phyloP scores from a whole-genome alignment of 1,140 invertebrate species.

The Choristoneura fumiferana region DNA sequence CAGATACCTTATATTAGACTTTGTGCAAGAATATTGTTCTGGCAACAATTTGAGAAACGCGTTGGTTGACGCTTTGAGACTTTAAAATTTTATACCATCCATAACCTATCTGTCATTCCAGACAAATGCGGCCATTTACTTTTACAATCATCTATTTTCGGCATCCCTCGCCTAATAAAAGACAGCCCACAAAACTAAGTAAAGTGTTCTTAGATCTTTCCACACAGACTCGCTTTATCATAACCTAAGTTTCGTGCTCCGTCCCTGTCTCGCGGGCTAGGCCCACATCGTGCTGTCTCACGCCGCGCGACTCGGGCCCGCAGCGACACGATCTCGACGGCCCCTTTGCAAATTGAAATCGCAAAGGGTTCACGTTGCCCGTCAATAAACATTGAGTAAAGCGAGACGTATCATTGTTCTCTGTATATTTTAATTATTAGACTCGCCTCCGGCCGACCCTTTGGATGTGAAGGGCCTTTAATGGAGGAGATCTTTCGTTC shows the following conservation, averaged over 20 bases:
- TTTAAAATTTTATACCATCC: too few species aligned
- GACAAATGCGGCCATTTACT: too few species aligned
- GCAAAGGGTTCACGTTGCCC: slow-evolving; percentile 54
- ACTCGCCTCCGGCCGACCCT: slow-evolving; percentile 41
- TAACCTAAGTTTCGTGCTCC: too few species aligned
- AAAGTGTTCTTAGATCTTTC: slow-evolving; percentile 3
- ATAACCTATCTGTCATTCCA: too few species aligned
- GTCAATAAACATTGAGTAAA: slow-evolving; percentile 65
- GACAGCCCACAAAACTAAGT: slow-evolving; percentile 1
- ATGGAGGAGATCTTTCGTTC: slow-evolving; percentile 43
- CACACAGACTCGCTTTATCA: too few species aligned
- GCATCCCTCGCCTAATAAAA: slow-evolving; percentile 1
- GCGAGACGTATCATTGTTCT: slow-evolving; percentile 64
- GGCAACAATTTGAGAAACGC: too few species aligned
- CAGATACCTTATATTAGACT: too few species aligned
- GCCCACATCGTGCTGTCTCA: too few species aligned
- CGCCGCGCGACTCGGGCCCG: background rate
- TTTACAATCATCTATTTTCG: background rate
- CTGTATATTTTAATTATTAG: slow-evolving; percentile 69
- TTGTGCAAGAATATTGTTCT: too few species aligned
- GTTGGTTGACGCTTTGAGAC: too few species aligned
- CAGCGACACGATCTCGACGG: slow-evolving; percentile 22
- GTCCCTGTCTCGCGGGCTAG: too few species aligned
- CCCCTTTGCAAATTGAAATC: slow-evolving; percentile 57
- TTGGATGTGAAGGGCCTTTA: slow-evolving; percentile 40